A percentile compares a stretch with the other conserved stretches of the same genome.
phyloP scores from a whole-genome alignment of 2,888 invertebrate genomes.

The Galerucella pusilla region DNA sequence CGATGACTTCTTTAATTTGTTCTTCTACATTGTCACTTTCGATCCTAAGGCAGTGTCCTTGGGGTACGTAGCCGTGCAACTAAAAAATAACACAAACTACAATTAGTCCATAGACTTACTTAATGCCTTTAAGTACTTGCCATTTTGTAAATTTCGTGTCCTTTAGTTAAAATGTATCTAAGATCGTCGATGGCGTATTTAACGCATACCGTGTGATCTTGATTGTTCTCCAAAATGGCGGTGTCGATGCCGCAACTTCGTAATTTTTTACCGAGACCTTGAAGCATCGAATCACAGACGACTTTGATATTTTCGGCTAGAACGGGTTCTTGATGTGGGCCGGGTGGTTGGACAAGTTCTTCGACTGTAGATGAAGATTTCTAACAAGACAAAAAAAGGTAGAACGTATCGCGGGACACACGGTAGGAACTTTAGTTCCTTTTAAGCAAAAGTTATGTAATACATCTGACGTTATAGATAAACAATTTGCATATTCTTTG shows the following conservation, averaged over 20 bases:
- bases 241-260: constrained; percentile 74
- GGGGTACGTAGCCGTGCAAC: constrained; percentile 67
- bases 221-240: constrained; percentile 66
- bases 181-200: constrained; percentile 67
- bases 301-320: constrained; percentile 61
- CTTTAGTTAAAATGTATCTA: constrained; percentile 70
- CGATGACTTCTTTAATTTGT: constrained; percentile 75
- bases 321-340: constrained; percentile 53
- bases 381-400: constrained; percentile 25
- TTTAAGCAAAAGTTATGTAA: too few species aligned
- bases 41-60: constrained; percentile 72
- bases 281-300: constrained; percentile 73
- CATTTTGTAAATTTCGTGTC: constrained; percentile 62
- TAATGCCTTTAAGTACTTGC: constrained; percentile 54
- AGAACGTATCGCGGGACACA: too few species aligned
- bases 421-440: too few species aligned
- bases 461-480: too few species aligned
- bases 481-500: too few species aligned
- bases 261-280: constrained; percentile 72
- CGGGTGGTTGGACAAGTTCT: constrained; percentile 53
- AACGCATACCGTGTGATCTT: constrained; percentile 68
- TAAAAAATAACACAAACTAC: constrained; percentile 49
- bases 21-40: constrained; percentile 68
- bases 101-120: background rate
- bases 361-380: constrained; percentile 37